phyloP scores from a whole-genome alignment of 1,140 invertebrate species.

The Aphidius gifuensis region DNA sequence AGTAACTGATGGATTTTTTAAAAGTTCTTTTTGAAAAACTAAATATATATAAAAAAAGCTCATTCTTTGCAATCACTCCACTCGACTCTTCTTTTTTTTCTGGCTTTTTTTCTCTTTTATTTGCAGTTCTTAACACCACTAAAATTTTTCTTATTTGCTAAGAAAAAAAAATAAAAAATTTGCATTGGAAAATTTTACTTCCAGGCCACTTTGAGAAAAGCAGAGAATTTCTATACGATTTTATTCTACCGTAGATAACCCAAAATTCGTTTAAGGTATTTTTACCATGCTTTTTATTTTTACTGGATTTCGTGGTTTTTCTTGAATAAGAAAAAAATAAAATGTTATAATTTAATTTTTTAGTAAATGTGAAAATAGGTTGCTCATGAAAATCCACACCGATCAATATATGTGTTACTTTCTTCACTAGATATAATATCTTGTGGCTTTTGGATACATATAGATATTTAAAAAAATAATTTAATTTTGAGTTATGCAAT shows the following conservation, averaged over 20 bases:
- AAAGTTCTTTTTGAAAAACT: no score
- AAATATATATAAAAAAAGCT: no score
- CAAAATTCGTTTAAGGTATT: slow-evolving; percentile 21
- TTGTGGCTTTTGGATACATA: no score
- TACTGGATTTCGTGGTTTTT: slow-evolving; percentile 1
- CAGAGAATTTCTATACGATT: slow-evolving; percentile 19
- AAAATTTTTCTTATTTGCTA: slow-evolving; percentile 14
- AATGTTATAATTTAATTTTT: slow-evolving; percentile 40
- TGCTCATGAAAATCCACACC: not conserved
- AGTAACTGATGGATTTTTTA: no score
- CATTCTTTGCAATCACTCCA: no score
- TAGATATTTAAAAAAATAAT: no score
- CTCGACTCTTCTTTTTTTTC: not conserved
- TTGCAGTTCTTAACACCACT: not conserved
- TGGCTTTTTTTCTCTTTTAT: not conserved
- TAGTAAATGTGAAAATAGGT: slow-evolving; percentile 18
- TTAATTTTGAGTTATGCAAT: no score
- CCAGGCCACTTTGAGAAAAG: slow-evolving; percentile 3
- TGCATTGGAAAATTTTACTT: slow-evolving; percentile 20
- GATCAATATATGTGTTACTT: no score
- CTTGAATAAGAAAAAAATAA: not conserved
- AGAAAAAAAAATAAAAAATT: slow-evolving; percentile 10
- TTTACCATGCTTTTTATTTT: not conserved
- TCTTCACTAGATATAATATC: no score
- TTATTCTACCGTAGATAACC: slow-evolving; percentile 17